Evolutionary conservation across 2,113 vertebrate genomes (phyloP).

Genomic region (Nycticorax nycticorax): DNA sequence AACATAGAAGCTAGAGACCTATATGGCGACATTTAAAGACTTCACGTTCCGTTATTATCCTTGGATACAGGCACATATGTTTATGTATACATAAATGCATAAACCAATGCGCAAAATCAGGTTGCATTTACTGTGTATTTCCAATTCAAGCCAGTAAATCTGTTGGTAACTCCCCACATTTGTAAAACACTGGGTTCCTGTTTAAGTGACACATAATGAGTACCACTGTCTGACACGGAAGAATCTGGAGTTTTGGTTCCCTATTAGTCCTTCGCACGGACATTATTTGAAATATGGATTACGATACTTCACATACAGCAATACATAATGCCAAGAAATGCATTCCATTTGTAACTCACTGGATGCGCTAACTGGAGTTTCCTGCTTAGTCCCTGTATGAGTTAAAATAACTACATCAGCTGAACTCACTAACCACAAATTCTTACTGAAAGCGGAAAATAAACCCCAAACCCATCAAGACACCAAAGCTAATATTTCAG

Average conservation of each 20-base stretch:
- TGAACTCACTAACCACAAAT: not conserved
- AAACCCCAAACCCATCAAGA: not conserved
- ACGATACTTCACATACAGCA: not conserved
- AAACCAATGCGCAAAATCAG: not conserved
- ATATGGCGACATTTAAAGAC: not conserved
- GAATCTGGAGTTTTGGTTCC: not conserved
- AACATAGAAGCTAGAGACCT: not conserved
- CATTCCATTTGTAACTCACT: not conserved
- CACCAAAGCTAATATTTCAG: not conserved
- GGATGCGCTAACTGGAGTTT: not conserved
- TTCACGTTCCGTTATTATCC: not conserved
- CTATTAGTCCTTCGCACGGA: not conserved
- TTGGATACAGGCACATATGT: not conserved
- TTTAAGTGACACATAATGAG: not conserved
- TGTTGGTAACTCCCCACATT: not conserved
- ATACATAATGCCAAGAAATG: not conserved
- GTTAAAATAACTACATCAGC: not conserved
- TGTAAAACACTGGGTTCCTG: not conserved
- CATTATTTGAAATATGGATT: not conserved
- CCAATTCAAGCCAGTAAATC: not conserved
- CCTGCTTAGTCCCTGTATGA: not conserved
- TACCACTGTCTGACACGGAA: conserved; percentile 24
- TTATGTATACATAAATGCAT: not conserved
- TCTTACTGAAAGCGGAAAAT: not conserved
- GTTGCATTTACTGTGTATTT: not conserved